phyloP scores from a whole-genome alignment of 1,140 invertebrate species.

The Atta colombica region DNA sequence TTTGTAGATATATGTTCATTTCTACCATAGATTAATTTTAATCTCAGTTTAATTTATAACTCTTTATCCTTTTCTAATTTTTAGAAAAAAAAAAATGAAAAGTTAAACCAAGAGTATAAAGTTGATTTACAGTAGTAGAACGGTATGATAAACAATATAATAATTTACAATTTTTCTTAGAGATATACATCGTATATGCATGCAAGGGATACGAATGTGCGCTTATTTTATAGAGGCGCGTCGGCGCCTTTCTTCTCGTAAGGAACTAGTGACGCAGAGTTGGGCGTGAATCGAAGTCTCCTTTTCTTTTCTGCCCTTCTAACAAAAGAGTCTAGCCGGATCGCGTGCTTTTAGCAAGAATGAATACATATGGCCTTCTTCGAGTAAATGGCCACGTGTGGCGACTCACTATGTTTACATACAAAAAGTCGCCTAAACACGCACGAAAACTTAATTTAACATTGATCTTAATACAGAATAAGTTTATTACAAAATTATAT shows the following conservation, averaged over 20 bases:
- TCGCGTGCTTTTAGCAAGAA: slow-evolving; percentile 57
- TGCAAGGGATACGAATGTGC: slow-evolving; percentile 38
- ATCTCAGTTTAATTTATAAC: too few species aligned
- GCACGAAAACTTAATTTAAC: background rate
- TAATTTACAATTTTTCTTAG: slow-evolving; percentile 63
- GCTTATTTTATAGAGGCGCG: slow-evolving; percentile 76
- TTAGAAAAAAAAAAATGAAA: too few species aligned
- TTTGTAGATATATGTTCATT: slow-evolving; percentile 4
- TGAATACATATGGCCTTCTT: slow-evolving; percentile 44
- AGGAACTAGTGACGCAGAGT: slow-evolving; percentile 69
- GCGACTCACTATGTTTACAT: slow-evolving; percentile 17
- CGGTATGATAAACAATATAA: slow-evolving; percentile 64
- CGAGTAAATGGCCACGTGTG: slow-evolving; percentile 17
- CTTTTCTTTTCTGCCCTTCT: slow-evolving; percentile 59
- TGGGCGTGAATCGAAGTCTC: slow-evolving; percentile 69
- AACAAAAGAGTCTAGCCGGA: slow-evolving; percentile 12
- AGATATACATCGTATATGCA: background rate
- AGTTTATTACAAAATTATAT: background rate
- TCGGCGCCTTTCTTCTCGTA: slow-evolving; percentile 73
- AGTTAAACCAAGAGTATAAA: too few species aligned
- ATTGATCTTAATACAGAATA: background rate
- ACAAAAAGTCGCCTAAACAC: slow-evolving; percentile 19
- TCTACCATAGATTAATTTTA: too few species aligned
- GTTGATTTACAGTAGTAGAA: too few species aligned
- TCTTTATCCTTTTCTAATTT: too few species aligned